A percentile compares a stretch with the other conserved stretches of the same genome.
phyloP scores from a whole-genome alignment of 37 sponge, comb jelly and placozoan genomes.

The Bolinopsis microptera region DNA sequence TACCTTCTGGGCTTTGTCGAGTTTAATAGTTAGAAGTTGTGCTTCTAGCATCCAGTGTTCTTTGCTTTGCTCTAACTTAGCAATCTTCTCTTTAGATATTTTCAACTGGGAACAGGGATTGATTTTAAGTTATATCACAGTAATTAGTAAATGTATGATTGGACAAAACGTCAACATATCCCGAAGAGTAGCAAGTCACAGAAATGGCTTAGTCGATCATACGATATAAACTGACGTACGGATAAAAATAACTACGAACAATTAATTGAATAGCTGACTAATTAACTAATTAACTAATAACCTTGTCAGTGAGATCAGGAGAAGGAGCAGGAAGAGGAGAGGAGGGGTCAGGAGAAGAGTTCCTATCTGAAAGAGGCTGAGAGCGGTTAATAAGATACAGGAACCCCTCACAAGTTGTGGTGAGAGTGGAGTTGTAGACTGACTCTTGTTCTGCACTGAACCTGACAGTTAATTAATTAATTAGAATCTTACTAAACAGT shows the following conservation, averaged over 20 bases:
- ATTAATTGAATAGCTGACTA: too few relatives aligned
- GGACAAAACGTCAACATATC: too few relatives aligned
- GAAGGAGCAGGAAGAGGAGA: background rate
- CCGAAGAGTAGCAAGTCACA: too few relatives aligned
- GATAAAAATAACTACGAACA: too few relatives aligned
- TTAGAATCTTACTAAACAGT: too few relatives aligned
- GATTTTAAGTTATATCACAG: background rate
- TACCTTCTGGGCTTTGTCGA: slow-evolving; percentile 84
- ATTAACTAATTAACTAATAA: too few relatives aligned
- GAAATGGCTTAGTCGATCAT: too few relatives aligned
- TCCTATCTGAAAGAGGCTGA: background rate
- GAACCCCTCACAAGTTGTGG: background rate
- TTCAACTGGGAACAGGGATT: slow-evolving; percentile 17
- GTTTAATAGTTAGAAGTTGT: slow-evolving; percentile 81
- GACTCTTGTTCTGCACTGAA: slow-evolving; percentile 60
- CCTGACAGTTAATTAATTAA: background rate
- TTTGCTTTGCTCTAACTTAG: slow-evolving; percentile 67
- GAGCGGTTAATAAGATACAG: slow-evolving; percentile 7
- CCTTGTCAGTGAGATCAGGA: background rate
- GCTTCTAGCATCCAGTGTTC: slow-evolving; percentile 80
- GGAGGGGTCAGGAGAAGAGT: background rate
- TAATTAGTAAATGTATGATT: too few relatives aligned
- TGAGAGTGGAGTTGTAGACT: background rate
- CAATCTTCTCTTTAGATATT: slow-evolving; percentile 19
- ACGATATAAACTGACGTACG: too few relatives aligned